Conservation (phyloP, 2,113 vertebrate genomes). For the Vimba vimba region DNA sequence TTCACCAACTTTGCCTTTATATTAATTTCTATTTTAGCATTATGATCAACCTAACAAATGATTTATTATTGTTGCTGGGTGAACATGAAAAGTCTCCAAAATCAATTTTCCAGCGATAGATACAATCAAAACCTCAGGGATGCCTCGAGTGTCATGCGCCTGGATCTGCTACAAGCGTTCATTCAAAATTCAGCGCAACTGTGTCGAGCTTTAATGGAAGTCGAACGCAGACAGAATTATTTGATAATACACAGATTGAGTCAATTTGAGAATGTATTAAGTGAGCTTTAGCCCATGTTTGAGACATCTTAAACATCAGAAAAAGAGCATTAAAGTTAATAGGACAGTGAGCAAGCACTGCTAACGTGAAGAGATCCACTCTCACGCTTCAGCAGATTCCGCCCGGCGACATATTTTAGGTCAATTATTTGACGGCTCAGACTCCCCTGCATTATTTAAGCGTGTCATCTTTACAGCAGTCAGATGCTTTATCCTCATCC, state of each 20-base stretch:
- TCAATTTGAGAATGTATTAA: slow-evolving; percentile 45
- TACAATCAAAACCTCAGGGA: neutral
- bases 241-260: slow-evolving; percentile 44
- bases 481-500: slow-evolving; percentile 52
- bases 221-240: slow-evolving; percentile 30
- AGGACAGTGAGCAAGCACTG: slow-evolving; percentile 52
- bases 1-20: neutral
- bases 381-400: slow-evolving; percentile 56
- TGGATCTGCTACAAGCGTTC: neutral
- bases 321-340: slow-evolving; percentile 54
- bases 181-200: slow-evolving; percentile 19
- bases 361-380: slow-evolving; percentile 34
- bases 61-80: slow-evolving; percentile 10
- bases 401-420: slow-evolving; percentile 60
- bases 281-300: slow-evolving; percentile 34
- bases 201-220: slow-evolving; percentile 27
- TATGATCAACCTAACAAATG: slow-evolving; percentile 13
- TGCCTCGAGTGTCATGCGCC: neutral
- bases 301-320: slow-evolving; percentile 40
- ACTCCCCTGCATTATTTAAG: slow-evolving; percentile 66
- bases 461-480: slow-evolving; percentile 57
- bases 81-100: slow-evolving; percentile 5
- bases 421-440: slow-evolving; percentile 62
- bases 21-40: neutral
- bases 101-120: neutral